A percentile compares a stretch with the other conserved stretches of the same genome.
These are phyloP conservation scores for Eulacestoma nigropectus DNA, from an alignment of 2,113 vertebrate genomes.

Conservation along the genomic window DNA sequence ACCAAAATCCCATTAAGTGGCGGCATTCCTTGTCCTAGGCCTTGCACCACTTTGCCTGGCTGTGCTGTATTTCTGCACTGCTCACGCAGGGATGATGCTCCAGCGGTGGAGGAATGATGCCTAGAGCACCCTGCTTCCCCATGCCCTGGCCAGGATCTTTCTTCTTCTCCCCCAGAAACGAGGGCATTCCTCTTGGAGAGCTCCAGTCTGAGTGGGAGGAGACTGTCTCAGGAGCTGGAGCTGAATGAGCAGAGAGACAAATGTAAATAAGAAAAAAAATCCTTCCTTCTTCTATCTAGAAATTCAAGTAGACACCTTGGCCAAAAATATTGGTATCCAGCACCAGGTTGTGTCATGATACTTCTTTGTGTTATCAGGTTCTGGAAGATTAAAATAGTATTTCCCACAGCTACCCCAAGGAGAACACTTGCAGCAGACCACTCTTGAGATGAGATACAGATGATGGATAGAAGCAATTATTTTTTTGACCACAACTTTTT, in stretches of 20 bases:
- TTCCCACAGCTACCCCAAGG: background rate
- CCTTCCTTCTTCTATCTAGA: background rate
- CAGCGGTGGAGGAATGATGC: background rate
- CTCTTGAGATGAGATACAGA: background rate
- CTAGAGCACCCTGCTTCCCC: background rate
- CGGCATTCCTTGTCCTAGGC: background rate
- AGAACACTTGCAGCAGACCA: background rate
- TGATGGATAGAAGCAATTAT: background rate
- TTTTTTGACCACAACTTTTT: background rate
- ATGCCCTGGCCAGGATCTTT: background rate
- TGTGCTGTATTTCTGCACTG: background rate
- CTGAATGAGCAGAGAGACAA: background rate
- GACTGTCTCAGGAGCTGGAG: background rate
- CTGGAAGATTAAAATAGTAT: background rate
- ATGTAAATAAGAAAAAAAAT: background rate
- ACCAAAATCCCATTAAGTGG: rapidly evolving
- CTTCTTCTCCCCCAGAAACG: background rate
- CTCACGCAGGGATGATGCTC: background rate
- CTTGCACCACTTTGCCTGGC: background rate
- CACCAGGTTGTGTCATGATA: background rate
- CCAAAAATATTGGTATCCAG: background rate
- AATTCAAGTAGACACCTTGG: background rate
- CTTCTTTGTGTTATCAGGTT: background rate
- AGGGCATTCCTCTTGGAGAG: background rate
- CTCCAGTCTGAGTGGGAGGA: background rate